Evolutionary conservation across 2,888 invertebrate species (phyloP).

Genomic region (Tromatobia lineatoria): DNA sequence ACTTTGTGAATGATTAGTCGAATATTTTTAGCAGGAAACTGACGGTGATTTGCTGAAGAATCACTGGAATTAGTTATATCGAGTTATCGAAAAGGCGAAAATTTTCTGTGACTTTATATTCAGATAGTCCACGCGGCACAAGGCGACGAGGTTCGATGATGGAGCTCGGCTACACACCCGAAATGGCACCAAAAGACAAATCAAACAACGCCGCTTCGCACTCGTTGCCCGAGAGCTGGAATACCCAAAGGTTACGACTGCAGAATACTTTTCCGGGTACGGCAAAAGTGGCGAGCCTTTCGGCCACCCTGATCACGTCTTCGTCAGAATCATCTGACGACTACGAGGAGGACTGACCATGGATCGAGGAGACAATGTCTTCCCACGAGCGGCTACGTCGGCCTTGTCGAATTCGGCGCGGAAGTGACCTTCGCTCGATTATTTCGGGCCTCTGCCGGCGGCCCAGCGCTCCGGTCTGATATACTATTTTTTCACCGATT

Average conservation of each 20-base stretch:
- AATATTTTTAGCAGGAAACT: conserved; percentile 33
- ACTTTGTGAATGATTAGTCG: conserved; percentile 14
- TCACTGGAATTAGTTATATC: not conserved
- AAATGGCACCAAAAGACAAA: conserved; percentile 82
- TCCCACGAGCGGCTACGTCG: conserved; percentile 76
- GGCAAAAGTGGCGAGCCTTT: conserved; percentile 88
- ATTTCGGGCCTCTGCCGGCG: conserved; percentile 80
- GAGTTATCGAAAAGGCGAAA: not conserved
- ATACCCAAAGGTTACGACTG: conserved; percentile 78
- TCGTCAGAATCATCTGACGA: conserved; percentile 87
- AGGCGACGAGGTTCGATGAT: conserved; percentile 93
- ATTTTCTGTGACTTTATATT: conserved; percentile 8
- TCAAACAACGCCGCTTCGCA: conserved; percentile 76
- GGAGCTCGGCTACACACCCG: conserved; percentile 88
- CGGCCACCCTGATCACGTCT: conserved; percentile 89
- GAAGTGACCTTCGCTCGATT: conserved; percentile 77
- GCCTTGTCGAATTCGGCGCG: conserved; percentile 73
- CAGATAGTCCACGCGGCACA: conserved; percentile 86
- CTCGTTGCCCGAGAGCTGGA: conserved; percentile 82
- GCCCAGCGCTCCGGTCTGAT: conserved; percentile 81
- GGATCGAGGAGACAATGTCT: conserved; percentile 76
- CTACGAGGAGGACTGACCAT: conserved; percentile 83
- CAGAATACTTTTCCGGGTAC: conserved; percentile 79
- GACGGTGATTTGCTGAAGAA: conserved; percentile 13
- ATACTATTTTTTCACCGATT: conserved; percentile 60